Evolutionary conservation across 2,888 invertebrate genomes (phyloP).

Genomic region (Teleogryllus oceanicus): DNA sequence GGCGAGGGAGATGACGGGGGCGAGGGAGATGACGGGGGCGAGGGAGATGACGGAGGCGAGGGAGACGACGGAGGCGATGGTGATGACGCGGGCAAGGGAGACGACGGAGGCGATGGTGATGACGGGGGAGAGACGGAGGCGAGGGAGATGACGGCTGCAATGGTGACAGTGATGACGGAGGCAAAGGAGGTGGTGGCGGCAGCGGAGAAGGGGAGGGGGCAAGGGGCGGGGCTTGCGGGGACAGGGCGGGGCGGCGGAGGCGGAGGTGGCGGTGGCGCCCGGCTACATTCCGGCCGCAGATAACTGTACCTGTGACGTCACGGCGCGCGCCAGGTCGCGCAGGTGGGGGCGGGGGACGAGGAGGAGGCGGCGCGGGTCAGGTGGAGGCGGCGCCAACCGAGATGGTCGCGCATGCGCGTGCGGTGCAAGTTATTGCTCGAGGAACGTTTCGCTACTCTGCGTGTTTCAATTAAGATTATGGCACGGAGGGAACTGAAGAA

Average conservation of each 20-base stretch:
- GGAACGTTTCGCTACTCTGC: too few relatives aligned
- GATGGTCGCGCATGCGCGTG: too few relatives aligned
- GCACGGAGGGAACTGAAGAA: too few relatives aligned
- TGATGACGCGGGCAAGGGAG: not conserved
- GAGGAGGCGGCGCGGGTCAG: not conserved
- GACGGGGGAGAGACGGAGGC: not conserved
- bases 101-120: too few relatives aligned
- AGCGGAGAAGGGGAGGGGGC: too few relatives aligned
- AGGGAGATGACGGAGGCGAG: not conserved
- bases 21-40: not conserved
- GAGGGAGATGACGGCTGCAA: not conserved
- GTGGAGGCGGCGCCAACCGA: not conserved
- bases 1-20: not conserved
- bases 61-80: not conserved
- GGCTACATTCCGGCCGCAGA: slow-evolving; percentile 4
- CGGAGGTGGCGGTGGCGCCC: not conserved
- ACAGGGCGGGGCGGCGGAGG: not conserved
- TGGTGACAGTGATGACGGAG: accelerated
- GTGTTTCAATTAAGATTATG: too few relatives aligned
- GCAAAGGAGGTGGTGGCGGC: not conserved
- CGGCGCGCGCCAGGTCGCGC: not conserved
- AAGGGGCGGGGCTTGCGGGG: not conserved
- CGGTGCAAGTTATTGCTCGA: too few relatives aligned
- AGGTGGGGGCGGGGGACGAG: not conserved
- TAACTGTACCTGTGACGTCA: not conserved